These are phyloP conservation scores for Rhabdomys dilectus DNA, from an alignment of 2,113 vertebrate genomes.

Conservation along the genomic window DNA sequence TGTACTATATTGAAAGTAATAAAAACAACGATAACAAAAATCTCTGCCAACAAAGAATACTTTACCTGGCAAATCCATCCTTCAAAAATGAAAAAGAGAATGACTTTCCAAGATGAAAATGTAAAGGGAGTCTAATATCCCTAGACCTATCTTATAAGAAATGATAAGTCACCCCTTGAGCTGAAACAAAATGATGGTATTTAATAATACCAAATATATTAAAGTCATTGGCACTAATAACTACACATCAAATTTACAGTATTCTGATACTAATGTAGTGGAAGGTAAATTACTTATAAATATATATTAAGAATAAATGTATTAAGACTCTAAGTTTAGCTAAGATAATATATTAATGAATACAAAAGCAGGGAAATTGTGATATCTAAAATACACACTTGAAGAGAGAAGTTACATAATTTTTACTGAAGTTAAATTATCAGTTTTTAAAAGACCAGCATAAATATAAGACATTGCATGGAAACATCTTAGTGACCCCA, in stretches of 20 bases:
- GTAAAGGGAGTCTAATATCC: not conserved
- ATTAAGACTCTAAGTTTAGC: not conserved
- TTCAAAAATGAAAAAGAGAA: not conserved
- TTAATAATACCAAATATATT: not conserved
- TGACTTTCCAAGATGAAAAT: not conserved
- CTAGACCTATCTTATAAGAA: not conserved
- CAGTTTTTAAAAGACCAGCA: not conserved
- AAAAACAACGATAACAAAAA: not conserved
- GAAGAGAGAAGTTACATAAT: not conserved
- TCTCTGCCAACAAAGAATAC: not conserved
- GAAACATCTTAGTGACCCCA: not conserved
- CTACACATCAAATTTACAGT: not conserved
- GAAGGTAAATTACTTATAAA: not conserved
- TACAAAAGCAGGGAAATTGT: not conserved
- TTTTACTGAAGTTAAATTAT: not conserved
- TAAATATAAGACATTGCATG: not conserved
- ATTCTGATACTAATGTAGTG: not conserved
- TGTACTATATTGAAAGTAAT: not conserved
- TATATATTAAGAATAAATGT: not conserved
- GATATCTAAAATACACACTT: not conserved
- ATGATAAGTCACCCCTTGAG: not conserved
- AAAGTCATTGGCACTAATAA: not conserved
- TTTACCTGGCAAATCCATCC: not conserved
- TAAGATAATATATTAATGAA: not conserved
- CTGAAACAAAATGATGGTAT: not conserved